Evolutionary conservation across 2,888 invertebrate species (phyloP).

Genomic region (Plebejus melissa): DNA sequence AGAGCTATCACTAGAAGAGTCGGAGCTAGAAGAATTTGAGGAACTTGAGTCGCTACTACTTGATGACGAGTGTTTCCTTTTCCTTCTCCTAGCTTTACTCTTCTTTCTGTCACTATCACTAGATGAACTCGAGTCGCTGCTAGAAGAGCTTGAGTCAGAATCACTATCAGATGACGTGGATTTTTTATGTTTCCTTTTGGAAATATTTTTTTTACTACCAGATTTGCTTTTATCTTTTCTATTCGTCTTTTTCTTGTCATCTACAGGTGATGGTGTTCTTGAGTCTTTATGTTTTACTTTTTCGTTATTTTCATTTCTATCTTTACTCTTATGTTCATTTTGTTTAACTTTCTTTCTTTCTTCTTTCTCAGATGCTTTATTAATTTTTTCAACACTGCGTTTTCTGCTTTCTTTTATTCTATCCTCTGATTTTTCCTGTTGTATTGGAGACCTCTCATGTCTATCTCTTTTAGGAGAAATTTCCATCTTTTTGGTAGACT

Average conservation of each 20-base stretch:
- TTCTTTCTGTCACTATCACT: constrained; percentile 56
- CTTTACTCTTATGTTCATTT: constrained; percentile 31
- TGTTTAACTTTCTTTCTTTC: constrained; percentile 27
- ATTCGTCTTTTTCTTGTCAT: constrained; percentile 39
- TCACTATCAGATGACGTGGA: constrained; percentile 60
- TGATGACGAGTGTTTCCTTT: constrained; percentile 56
- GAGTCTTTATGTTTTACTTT: constrained; percentile 35
- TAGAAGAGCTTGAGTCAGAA: constrained; percentile 58
- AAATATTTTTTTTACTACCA: constrained; percentile 34
- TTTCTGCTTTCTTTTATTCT: constrained; percentile 27
- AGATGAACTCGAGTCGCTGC: constrained; percentile 60
- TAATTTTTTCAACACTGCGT: constrained; percentile 31
- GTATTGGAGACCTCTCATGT: constrained; percentile 35
- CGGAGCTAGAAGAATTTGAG: constrained; percentile 55
- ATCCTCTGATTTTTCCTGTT: constrained; percentile 26
- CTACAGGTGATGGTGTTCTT: constrained; percentile 39
- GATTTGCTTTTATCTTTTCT: constrained; percentile 38
- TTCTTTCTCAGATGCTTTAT: constrained; percentile 31
- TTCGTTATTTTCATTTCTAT: constrained; percentile 32
- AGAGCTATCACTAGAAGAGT: constrained; percentile 48
- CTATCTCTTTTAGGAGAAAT: constrained; percentile 36
- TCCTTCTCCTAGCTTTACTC: constrained; percentile 49
- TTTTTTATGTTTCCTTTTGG: constrained; percentile 49
- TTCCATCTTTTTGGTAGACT: constrained; percentile 32
- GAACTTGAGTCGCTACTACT: constrained; percentile 53